Evolutionary conservation across 2,888 invertebrate species (phyloP), one percentile per base, ranked within the genome.

Genomic region (Silvanus unidentatus): DNA sequence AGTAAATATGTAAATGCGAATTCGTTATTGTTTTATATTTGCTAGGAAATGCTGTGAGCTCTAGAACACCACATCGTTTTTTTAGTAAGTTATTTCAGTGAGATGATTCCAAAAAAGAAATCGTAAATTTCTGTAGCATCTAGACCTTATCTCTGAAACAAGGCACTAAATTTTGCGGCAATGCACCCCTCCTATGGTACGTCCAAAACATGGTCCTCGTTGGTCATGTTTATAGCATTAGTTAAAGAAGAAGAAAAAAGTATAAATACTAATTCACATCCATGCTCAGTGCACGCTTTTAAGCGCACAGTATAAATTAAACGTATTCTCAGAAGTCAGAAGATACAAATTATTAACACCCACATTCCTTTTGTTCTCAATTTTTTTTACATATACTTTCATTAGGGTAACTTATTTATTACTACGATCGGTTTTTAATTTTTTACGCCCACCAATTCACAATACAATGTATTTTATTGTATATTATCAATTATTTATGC

Each of bases 171-270:
- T 64, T 64, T 55, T 53, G 68, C 67, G 63, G 69, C 70, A 70
- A 68, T 69, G 71, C 71, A 71, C 72, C 71, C 69, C 68, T 70
- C 69, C 69, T 65, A 62, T 58, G 64, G 68, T 67, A 69, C 71
- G 71, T 71, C 70, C 71, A 71, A 58, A 46, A 58, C 54, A 42
- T 50, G n/a, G n/a, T n/a, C n/a, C n/a, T n/a, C n/a, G 48, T 44
- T 42, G 34, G 45, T 40, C 43, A 41, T 40, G 48, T 47, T 35
- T 55, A 37, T 37, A 56, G 51, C 48, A 39, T 47, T 55, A 53
- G 44, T 22, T 22, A 22, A 22, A 22, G 8, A 8, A 49, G n/a
- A n/a, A n/a, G 16, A 35, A 29, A 43, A 40, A 15, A 28, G 30
- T n/a, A 36, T 47, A 44, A 47, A 48, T 47, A 47, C 44, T 52